Evolutionary conservation across 2,113 vertebrate species (phyloP), one percentile per base, ranked within the genome.

Genomic region (Aegypius monachus): DNA sequence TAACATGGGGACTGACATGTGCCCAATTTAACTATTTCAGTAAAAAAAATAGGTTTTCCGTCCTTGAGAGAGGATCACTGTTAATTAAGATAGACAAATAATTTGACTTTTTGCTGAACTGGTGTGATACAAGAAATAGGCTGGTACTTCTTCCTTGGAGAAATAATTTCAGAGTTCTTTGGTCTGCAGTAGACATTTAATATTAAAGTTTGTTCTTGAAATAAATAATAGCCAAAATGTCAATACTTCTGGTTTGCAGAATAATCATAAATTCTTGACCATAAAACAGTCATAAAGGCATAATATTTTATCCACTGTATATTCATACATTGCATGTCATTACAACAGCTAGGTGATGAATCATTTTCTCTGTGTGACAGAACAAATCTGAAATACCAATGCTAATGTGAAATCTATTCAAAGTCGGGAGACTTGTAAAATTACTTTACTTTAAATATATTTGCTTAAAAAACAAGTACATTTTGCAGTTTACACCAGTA

Each of bases 201-300:
- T 97, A 86, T 96, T 98, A 97, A 98, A 97, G 96, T 96, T 98
- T 98, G 93, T 98, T 98, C 93, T 95, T 96, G 89, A 98, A 97
- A 95, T 98, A 96, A 98, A 88, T 98, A 97, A 97, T 98, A 97
- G 93, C 88, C 93, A 97, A 97, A 97, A 97, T 97, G 91, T 98
- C 97, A 98, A 96, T 98, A 97, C 91, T 98, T 98, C 81, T 97
- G 84, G 90, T 98, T 98, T 98, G 92, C 93, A 96, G 96, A 98
- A 97, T 98, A 97, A 98, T 97, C 96, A 97, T 96, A 97, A 97
- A 95, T 97, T 98, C 97, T 97, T 88, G 74, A 93, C 94, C 95
- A 94, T 98, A 97, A 98, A 98, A 97, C 97, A 96, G 97, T 97
- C 95, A 97, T 97, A 97, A 98, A 97, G 92, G 86, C 96, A 96